These are phyloP conservation scores for Myrmophylax atrothorax DNA, from an alignment of 2,113 vertebrate species.

Conservation along the genomic window DNA sequence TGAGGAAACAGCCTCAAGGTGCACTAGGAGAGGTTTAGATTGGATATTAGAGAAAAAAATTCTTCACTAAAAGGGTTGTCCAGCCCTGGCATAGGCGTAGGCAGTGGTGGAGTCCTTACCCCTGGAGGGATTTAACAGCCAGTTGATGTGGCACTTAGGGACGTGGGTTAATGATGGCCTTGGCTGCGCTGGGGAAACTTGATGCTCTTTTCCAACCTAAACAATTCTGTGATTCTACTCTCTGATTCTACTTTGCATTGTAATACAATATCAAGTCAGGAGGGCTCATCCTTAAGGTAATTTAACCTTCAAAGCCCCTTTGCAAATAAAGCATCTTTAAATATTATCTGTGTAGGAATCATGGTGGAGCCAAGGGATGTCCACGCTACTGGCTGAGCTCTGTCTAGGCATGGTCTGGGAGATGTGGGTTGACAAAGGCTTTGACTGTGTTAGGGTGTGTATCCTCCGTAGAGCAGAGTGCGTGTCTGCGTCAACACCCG, in stretches of 20 bases:
- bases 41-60: neutral
- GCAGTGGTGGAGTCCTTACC: neutral
- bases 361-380: neutral
- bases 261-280: neutral
- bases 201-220: neutral
- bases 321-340: neutral
- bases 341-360: no score
- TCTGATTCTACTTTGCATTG: accelerated
- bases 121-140: neutral
- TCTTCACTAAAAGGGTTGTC: neutral
- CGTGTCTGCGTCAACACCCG: neutral
- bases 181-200: neutral
- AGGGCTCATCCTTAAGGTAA: neutral
- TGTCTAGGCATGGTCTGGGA: neutral
- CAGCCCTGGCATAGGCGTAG: neutral
- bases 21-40: neutral
- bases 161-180: neutral
- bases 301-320: neutral
- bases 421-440: neutral
- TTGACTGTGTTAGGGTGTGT: neutral
- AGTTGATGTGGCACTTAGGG: neutral
- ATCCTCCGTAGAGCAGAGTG: neutral
- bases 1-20: neutral
- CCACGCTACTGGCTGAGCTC: neutral
- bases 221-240: neutral